Conservation (phyloP, 1,140 invertebrate species). For the Bombus pyrosoma region DNA sequence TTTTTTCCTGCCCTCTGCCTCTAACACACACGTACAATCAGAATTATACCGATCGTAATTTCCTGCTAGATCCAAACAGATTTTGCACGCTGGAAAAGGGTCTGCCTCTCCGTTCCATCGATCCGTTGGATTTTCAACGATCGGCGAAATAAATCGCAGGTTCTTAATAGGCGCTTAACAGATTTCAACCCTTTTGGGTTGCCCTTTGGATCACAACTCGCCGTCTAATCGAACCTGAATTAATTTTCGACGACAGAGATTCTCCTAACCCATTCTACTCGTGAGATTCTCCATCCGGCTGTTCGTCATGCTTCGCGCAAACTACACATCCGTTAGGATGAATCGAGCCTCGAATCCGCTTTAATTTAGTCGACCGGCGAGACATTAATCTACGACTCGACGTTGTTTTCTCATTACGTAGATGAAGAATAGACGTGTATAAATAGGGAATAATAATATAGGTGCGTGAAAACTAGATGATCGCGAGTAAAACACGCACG, state of each 20-base stretch:
- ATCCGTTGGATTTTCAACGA: neutral
- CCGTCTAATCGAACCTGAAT: constrained; percentile 4
- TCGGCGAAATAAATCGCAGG: neutral
- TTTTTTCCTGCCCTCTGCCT: neutral
- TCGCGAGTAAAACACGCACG: neutral
- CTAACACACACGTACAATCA: no score
- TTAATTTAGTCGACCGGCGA: neutral
- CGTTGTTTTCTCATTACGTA: neutral
- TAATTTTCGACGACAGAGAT: neutral
- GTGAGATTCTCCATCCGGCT: neutral
- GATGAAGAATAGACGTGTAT: neutral
- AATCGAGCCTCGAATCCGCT: neutral
- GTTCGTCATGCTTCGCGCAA: neutral
- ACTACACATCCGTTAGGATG: neutral
- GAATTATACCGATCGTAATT: neutral
- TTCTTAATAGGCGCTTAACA: neutral
- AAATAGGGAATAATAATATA: neutral
- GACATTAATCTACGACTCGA: neutral
- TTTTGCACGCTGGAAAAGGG: no score
- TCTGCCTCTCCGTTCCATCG: neutral
- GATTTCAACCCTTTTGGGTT: neutral
- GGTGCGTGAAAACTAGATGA: rapidly evolving
- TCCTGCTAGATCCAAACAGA: neutral
- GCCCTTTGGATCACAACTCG: no score
- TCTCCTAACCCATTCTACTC: neutral